Conservation (phyloP, 2,888 invertebrate species). For the Calliopum simillimum region DNA sequence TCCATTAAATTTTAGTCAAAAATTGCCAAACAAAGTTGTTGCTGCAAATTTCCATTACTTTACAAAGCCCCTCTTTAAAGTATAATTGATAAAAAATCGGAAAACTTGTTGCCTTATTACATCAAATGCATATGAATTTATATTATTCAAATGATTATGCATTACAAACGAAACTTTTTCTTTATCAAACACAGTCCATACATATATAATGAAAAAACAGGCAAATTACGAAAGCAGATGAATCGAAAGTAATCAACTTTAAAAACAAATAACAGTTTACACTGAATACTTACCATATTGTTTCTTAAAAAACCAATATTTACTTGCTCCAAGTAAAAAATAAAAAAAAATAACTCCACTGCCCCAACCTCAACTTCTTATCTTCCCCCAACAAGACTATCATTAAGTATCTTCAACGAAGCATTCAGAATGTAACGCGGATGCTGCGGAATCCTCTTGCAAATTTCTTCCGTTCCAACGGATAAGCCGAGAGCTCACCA, state of each 20-base stretch:
- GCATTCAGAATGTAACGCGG: constrained; percentile 31
- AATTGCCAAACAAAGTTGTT: too few relatives aligned
- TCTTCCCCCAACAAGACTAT: constrained; percentile 6
- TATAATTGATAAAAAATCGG: too few relatives aligned
- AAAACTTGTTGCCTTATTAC: too few relatives aligned
- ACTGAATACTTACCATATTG: not conserved
- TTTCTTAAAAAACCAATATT: not conserved
- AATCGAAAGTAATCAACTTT: constrained; percentile 28
- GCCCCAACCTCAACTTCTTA: constrained; percentile 19
- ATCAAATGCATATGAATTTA: too few relatives aligned
- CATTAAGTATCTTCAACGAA: constrained; percentile 39
- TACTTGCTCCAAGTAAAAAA: not conserved
- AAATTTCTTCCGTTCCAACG: constrained; percentile 49
- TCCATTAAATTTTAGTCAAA: too few relatives aligned
- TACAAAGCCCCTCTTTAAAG: too few relatives aligned
- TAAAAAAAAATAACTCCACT: too few relatives aligned
- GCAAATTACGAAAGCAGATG: constrained; percentile 23
- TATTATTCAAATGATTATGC: too few relatives aligned
- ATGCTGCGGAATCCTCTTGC: constrained; percentile 35
- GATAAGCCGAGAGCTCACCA: constrained; percentile 37
- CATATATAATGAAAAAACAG: too few relatives aligned
- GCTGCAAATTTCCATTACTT: too few relatives aligned
- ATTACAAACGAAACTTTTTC: too few relatives aligned
- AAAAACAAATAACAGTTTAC: not conserved
- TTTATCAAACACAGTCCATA: too few relatives aligned